A percentile compares a stretch with the other conserved stretches of the same genome.
Conservation (phyloP, 2,888 invertebrate genomes). For the Gastrophysa polygoni region DNA sequence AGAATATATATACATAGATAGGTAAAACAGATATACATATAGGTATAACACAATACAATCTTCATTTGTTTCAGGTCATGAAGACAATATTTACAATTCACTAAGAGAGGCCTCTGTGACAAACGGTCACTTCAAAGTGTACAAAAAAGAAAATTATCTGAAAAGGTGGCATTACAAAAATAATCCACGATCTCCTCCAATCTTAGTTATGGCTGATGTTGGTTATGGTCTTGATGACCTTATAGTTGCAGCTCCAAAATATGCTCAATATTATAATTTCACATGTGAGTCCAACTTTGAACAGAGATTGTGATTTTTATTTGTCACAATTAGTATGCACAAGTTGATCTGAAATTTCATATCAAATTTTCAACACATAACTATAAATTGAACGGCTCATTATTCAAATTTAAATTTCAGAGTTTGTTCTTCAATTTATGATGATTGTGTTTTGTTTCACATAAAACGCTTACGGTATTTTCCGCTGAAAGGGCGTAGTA, state of each 20-base stretch:
- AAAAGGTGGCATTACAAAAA: slow-evolving; percentile 68
- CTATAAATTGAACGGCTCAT: too few species aligned
- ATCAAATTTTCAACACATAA: too few species aligned
- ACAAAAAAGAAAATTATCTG: slow-evolving; percentile 65
- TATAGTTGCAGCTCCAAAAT: slow-evolving; percentile 54
- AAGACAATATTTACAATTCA: slow-evolving; percentile 59
- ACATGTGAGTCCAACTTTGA: slow-evolving; percentile 56
- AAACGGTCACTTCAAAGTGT: slow-evolving; percentile 63
- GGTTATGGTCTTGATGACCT: slow-evolving; percentile 68
- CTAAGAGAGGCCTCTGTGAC: slow-evolving; percentile 57
- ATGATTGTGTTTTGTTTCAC: too few species aligned
- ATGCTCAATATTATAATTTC: slow-evolving; percentile 58
- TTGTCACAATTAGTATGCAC: slow-evolving; percentile 14
- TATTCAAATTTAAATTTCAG: too few species aligned
- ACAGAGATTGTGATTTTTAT: too few species aligned
- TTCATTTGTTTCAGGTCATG: slow-evolving; percentile 54
- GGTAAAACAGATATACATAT: too few species aligned
- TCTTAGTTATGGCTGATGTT: slow-evolving; percentile 67
- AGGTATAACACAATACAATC: too few species aligned
- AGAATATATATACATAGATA: too few species aligned
- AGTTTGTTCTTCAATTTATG: too few species aligned
- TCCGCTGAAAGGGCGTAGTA: too few species aligned
- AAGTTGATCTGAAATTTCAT: too few species aligned
- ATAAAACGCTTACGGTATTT: too few species aligned
- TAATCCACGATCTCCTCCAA: slow-evolving; percentile 65